Evolutionary conservation across 2,113 vertebrate genomes (phyloP).

Genomic region (Hemiprocne comata): DNA sequence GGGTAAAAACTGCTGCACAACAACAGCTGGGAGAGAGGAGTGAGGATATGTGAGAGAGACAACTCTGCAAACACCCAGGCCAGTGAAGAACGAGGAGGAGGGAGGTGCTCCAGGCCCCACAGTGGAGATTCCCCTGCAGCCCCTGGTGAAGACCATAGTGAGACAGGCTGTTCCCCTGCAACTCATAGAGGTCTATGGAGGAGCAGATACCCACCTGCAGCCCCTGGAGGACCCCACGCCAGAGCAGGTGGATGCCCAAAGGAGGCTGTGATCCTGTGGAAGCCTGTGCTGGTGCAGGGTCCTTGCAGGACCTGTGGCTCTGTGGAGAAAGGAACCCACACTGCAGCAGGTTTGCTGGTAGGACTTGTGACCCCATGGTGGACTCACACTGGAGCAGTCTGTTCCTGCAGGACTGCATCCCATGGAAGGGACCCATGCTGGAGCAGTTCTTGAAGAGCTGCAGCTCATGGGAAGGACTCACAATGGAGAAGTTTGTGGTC

Average conservation of each 20-base stretch:
- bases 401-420: too few species aligned
- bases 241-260: too few species aligned
- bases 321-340: too few species aligned
- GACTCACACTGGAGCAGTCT: too few species aligned
- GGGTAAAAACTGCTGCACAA: not conserved
- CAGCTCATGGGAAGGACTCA: too few species aligned
- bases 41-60: not conserved
- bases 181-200: accelerated
- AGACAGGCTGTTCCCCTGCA: not conserved
- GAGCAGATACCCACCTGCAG: not conserved
- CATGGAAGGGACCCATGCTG: too few species aligned
- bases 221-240: accelerated
- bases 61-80: not conserved
- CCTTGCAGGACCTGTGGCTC: too few species aligned
- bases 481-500: too few species aligned
- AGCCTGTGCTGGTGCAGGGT: too few species aligned
- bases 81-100: not conserved
- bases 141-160: accelerated
- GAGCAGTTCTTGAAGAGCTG: too few species aligned
- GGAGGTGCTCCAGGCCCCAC: accelerated
- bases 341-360: too few species aligned
- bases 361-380: too few species aligned
- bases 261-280: not conserved
- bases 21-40: not conserved
- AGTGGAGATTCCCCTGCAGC: not conserved